phyloP scores from a whole-genome alignment of 2,888 invertebrate genomes.

The Entomobrya proxima region DNA sequence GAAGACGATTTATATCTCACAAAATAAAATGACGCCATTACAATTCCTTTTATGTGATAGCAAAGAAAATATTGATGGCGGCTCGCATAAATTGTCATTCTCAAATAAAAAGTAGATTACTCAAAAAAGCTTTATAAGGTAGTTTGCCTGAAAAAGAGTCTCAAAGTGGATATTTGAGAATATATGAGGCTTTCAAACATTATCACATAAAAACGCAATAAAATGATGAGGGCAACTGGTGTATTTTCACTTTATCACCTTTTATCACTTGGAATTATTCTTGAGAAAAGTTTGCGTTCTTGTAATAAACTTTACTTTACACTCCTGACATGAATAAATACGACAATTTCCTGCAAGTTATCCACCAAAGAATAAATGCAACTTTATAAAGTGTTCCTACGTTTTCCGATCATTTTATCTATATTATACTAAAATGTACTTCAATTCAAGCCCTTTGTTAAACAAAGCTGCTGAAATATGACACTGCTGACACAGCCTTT shows the following conservation, averaged over 20 bases:
- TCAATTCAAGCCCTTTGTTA: too few relatives aligned
- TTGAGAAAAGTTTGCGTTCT: not conserved
- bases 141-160: not conserved
- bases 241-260: conserved; percentile 6
- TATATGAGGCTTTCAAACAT: not conserved
- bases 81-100: conserved; percentile 24
- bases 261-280: not conserved
- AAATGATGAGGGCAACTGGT: conserved; percentile 11
- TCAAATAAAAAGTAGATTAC: conserved; percentile 44
- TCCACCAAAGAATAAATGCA: too few relatives aligned
- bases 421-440: too few relatives aligned
- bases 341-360: not conserved
- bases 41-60: conserved; percentile 7
- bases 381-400: not conserved
- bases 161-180: not conserved
- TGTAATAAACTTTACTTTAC: not conserved
- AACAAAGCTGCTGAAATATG: too few relatives aligned
- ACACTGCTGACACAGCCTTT: too few relatives aligned
- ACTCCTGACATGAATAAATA: not conserved
- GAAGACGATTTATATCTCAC: not conserved
- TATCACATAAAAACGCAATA: not conserved
- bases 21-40: conserved; percentile 4
- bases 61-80: not conserved
- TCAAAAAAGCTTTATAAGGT: conserved; percentile 21
- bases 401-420: not conserved